Evolutionary conservation across 1,140 invertebrate species (phyloP), one percentile per base, ranked within the genome.

Genomic region (Drosophila nannoptera): DNA sequence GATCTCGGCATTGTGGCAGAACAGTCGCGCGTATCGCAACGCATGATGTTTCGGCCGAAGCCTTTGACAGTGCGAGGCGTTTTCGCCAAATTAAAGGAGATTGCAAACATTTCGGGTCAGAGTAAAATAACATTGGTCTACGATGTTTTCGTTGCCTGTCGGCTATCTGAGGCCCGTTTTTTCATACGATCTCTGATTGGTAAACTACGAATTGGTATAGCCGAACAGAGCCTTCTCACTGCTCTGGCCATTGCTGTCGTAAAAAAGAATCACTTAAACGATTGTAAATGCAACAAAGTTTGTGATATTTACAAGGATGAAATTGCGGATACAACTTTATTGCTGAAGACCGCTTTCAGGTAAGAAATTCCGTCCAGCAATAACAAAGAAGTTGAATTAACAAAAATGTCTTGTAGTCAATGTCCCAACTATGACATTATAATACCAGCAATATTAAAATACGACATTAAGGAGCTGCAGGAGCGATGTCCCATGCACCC

Each of bases 1-100:
- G 98, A 99, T 91, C 90, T 99, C 9, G 98, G 97, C 4, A 90
- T 95, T n/a, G 96, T 98, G 7, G 98, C 98, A 4, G 97, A 99
- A 92, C 93, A 92, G 69, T 97, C 96, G 78, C 93, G 96, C 63
- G 93, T 94, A 38, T 97, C 94, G 87, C 98, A 99, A 90, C 92
- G 94, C 76, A 97, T 95, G 81, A 96, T 99, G 93, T 96, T 95
- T 84, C 92, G 93, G 73, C 93, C 94, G 4, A 91, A 94, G 8
- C 91, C 92, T 1, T 90, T 96, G 9, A 93, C 92, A 9, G 91
- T 95, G 8, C 59, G 91, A 52, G 91, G 89, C 32, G 97, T 99
- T 5, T 99, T 97, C 88, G 90, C 92, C 4, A 97, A 96, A 89
- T 90, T 99, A 5, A 96, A 94, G 78, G 97, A 98, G 65, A 96